phyloP scores from a whole-genome alignment of 2,113 vertebrate species.

The Meleagris gallopavo region DNA sequence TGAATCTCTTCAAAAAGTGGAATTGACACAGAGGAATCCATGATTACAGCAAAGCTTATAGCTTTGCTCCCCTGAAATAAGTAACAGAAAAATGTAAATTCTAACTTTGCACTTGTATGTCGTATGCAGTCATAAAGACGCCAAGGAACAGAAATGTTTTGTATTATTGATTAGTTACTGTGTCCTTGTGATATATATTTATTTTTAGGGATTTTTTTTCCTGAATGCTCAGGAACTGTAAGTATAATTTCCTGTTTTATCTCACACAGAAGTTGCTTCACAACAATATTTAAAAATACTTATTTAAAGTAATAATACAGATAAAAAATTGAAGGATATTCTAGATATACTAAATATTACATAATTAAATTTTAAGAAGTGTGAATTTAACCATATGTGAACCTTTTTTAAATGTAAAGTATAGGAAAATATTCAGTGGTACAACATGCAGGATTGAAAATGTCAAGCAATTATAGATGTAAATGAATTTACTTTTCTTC shows the following conservation, averaged over 20 bases:
- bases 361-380: neutral
- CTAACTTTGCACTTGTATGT: neutral
- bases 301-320: neutral
- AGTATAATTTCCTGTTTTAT: neutral
- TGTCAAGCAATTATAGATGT: neutral
- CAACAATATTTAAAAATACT: neutral
- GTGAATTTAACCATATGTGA: neutral
- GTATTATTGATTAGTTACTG: neutral
- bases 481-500: neutral
- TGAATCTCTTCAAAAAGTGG: neutral
- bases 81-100: neutral
- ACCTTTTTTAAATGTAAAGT: neutral
- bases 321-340: neutral
- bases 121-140: neutral
- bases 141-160: neutral
- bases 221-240: neutral
- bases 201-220: neutral
- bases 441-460: neutral
- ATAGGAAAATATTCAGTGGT: neutral
- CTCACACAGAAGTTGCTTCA: neutral
- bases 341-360: neutral
- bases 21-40: neutral
- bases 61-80: conserved; percentile 17
- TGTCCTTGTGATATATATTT: neutral
- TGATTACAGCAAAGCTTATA: neutral